These are phyloP conservation scores for Spongia lamella DNA, from an alignment of 37 sponge, comb jelly and placozoan genomes.

Conservation along the genomic window DNA sequence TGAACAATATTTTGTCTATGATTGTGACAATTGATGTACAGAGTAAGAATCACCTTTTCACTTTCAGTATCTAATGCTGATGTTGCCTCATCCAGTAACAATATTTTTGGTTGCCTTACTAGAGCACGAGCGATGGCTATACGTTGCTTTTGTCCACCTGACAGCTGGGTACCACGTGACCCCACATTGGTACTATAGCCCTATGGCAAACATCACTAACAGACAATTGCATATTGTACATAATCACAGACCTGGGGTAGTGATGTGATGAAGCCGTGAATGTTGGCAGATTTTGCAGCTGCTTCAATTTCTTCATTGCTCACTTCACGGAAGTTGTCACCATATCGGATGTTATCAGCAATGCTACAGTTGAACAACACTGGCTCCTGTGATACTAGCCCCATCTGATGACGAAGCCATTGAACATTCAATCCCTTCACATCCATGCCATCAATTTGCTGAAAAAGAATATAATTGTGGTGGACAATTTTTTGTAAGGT, in stretches of 20 bases:
- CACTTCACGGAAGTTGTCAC: constrained; percentile 78
- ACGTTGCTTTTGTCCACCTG: constrained; percentile 82
- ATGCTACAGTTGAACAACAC: constrained; percentile 76
- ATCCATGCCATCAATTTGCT: constrained; percentile 15
- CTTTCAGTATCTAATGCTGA: constrained; percentile 84
- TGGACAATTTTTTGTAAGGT: no score
- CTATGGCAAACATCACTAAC: no score
- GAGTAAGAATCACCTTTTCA: constrained; percentile 81
- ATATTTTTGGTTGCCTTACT: constrained; percentile 71
- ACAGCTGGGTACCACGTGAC: constrained; percentile 67
- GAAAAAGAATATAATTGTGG: no score
- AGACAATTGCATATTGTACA: not conserved
- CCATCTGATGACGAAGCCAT: constrained; percentile 84
- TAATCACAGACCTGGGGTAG: constrained; percentile 83
- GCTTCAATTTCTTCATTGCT: constrained; percentile 76
- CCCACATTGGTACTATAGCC: constrained; percentile 73
- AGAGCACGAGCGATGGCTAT: constrained; percentile 84
- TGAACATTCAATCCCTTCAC: constrained; percentile 62
- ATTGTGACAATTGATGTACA: no score
- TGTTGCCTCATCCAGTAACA: constrained; percentile 83
- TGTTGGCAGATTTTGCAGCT: constrained; percentile 91
- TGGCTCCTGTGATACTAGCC: constrained; percentile 89
- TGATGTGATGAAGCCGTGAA: constrained; percentile 84
- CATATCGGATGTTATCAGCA: constrained; percentile 95
- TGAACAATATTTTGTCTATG: not conserved